Conservation (phyloP, 23 tunicate genomes). For the Halocynthia roretzi region DNA sequence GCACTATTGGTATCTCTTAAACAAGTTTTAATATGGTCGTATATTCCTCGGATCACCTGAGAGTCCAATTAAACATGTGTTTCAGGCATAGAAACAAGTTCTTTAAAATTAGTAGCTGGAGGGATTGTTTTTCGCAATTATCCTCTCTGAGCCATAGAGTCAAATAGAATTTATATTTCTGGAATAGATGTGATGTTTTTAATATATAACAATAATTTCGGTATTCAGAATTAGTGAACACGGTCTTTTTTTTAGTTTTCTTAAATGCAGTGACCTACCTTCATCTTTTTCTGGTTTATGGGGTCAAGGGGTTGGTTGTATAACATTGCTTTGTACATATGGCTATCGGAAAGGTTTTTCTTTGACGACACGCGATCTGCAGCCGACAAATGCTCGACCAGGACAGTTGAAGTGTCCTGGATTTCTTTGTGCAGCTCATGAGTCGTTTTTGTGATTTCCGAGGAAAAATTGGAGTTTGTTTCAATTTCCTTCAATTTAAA, state of each 20-base stretch:
- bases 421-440: slow-evolving; percentile 55
- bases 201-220: no score
- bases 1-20: neutral
- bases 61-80: no score
- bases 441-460: slow-evolving; percentile 37
- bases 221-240: no score
- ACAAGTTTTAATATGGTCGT: neutral
- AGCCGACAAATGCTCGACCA: slow-evolving; percentile 31
- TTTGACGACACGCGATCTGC: slow-evolving; percentile 30
- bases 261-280: slow-evolving; percentile 16
- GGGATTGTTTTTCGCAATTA: no score
- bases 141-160: no score
- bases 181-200: no score
- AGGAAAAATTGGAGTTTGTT: slow-evolving; percentile 2
- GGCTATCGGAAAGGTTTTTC: slow-evolving; percentile 23
- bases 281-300: slow-evolving; percentile 47
- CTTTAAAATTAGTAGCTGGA: no score
- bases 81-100: no score
- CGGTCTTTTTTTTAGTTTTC: no score
- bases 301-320: slow-evolving; percentile 52
- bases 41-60: slow-evolving; percentile 5
- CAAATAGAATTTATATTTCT: no score
- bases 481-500: neutral
- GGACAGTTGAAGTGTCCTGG: slow-evolving; percentile 5
- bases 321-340: slow-evolving; percentile 53